Base-by-base conservation (phyloP, 2,888 invertebrate genomes). In the Agrotis puta region DNA sequence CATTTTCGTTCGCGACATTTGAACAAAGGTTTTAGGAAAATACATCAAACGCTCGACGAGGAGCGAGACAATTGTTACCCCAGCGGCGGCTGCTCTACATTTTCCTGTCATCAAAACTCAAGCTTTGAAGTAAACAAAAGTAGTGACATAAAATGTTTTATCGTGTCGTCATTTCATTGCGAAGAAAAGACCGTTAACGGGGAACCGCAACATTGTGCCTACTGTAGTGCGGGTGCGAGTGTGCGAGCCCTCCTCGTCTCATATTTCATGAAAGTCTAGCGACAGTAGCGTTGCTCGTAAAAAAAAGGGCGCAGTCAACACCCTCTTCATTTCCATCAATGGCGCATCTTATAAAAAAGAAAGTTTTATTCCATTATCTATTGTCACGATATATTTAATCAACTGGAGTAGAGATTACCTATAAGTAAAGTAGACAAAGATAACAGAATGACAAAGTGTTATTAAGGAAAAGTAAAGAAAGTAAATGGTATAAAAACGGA, bases 101-200 rank as follows among this genome's bases (percentile, higher is more conserved):
- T 89, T 85, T 66, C 82, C 84, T 87, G 87, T 87, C 88, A 88
- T 87, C 88, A 84, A 85, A 89, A 88, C 89, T 87, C 85, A 87
- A 84, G 82, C 89, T 92, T 91, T 91, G 90, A 91, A 91, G 89
- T 92, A 92, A 94, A 94, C 92, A 94, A 92, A 91, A 92, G 91
- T 90, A 89, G 90, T 90, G 89, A 89, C 89, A 90, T 93, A 92
- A 94, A 94, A 94, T 91, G 92, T 94, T 94, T 94, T 94, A 93
- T 93, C 89, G 89, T 88, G 88, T 84, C 65, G 84, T 82, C 88
- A 87, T 88, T 85, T 82, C 77, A 86, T 86, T 85, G 81, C 79
- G 64, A 70, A 75, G 86, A 83, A 85, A 86, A 84, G 82, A 75
- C 78, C 74, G 85, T 85, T 85, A 87, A 84, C 83, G 81, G 84